Base-by-base conservation (phyloP, 2,113 vertebrate species). In the Blennius ocellaris region DNA sequence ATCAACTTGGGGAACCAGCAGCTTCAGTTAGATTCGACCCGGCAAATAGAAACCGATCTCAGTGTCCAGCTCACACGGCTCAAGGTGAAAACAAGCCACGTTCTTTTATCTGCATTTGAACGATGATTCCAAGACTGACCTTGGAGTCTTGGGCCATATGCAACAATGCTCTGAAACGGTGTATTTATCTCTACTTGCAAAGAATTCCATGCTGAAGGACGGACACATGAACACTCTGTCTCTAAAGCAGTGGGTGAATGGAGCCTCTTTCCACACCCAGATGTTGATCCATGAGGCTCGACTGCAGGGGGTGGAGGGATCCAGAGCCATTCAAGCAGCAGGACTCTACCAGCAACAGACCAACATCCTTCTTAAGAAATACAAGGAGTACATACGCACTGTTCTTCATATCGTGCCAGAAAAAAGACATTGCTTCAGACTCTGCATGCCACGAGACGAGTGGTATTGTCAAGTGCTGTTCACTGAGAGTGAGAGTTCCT, bases 241-340 rank as follows among this genome's bases (percentile, higher is more conserved):
- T 39, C 53, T 68, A n/a, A 69, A 11, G 53, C 66, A 57, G 53
- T 57, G 66, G 66, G 66, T 49, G 15, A 57, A 69, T 17, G 66
- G 66, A 17, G 66, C 66, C 21, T 53, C 53, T 6, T 69, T 69
- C 52, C 53, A 69, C 53, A 69, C 53, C 16, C 66, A 69, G 53
- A 69, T 40, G 66, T 16, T 69, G 66, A 69, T 69, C 54, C 66
- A 69, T 40, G 11, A 69, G 45, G 66, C 66, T 48, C 66, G 37
- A 57, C 36, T 69, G 6, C 6, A 49, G 39, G 10, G 12, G 6
- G 10, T 44, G 7, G 11, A 39, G 7, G 37, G 12, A 21, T 48
- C 45, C 44, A 69, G 44, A 21, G 44, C 53, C 36, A 1, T 17
- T 7, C 44, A 0, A 10, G 43, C 36, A 1, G 66, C 66, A 11